A percentile compares a stretch with the other conserved stretches of the same genome.
phyloP scores from a whole-genome alignment of 2,797 vertebrate genomes.

The Sebastes oblongus region DNA sequence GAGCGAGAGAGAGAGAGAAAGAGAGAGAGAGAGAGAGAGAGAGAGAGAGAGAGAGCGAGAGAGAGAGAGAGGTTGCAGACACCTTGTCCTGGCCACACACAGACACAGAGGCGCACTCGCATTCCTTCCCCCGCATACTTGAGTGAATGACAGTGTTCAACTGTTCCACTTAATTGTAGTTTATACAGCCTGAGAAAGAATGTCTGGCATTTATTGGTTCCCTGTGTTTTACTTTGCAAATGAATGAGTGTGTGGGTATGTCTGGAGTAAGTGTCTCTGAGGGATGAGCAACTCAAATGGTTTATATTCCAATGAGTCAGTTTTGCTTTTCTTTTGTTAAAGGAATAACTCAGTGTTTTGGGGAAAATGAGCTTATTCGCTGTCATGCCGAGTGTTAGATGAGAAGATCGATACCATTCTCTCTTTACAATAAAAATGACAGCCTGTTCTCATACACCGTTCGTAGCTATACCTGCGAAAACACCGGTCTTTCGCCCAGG shows the following conservation, averaged over 20 bases:
- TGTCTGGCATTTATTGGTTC: constrained; percentile 70
- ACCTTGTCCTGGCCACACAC: constrained; percentile 70
- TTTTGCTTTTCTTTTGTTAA: background rate
- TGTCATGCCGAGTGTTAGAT: background rate
- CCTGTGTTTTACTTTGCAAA: constrained; percentile 64
- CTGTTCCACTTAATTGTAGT: constrained; percentile 79
- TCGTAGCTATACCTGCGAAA: too few species aligned
- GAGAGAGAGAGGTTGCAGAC: constrained; percentile 22
- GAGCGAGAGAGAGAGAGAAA: background rate
- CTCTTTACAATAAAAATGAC: background rate
- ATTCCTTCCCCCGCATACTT: constrained; percentile 71
- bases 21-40: background rate
- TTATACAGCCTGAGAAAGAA: constrained; percentile 78
- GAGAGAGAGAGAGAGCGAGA: background rate
- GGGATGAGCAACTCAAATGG: constrained; percentile 36
- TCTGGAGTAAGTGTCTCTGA: constrained; percentile 43
- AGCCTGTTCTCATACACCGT: too few species aligned
- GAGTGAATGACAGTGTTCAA: constrained; percentile 76
- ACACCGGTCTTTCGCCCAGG: too few species aligned
- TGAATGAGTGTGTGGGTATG: constrained; percentile 39
- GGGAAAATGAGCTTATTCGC: background rate
- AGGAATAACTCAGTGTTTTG: background rate
- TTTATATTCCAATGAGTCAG: constrained; percentile 12
- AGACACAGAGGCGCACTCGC: constrained; percentile 46
- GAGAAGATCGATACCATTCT: background rate